Conservation (phyloP, 2,113 vertebrate genomes). For the Semnopithecus entellus region DNA sequence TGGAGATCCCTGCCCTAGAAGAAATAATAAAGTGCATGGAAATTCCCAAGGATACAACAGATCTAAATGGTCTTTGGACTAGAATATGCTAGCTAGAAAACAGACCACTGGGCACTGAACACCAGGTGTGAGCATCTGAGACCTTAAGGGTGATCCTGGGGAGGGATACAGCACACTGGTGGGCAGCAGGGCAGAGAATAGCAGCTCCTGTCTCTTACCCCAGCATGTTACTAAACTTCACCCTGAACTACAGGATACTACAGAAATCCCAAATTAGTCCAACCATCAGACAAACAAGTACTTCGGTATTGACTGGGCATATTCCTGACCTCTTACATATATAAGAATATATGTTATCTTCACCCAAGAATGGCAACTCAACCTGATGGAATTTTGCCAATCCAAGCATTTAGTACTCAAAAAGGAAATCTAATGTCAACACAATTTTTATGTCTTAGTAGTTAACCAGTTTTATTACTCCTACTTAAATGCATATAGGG, state of each 20-base stretch:
- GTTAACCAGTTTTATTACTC: background rate
- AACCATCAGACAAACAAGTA: background rate
- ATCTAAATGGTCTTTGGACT: background rate
- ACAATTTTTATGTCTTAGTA: background rate
- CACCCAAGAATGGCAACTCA: background rate
- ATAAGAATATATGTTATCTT: background rate
- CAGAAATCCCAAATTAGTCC: background rate
- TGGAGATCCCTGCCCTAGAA: background rate
- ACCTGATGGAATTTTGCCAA: background rate
- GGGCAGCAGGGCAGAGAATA: background rate
- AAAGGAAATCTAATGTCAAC: background rate
- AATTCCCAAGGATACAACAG: background rate
- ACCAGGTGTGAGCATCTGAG: background rate
- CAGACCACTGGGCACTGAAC: background rate
- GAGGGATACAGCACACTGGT: too few relatives aligned
- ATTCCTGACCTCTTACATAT: background rate
- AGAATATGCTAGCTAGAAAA: background rate
- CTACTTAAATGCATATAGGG: background rate
- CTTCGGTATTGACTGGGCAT: background rate
- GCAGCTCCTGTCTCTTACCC: background rate
- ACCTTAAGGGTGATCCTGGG: background rate
- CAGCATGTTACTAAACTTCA: background rate
- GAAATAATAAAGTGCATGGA: background rate
- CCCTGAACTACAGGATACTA: background rate
- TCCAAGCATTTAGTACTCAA: background rate